These are phyloP conservation scores for Adoxophyes honmai DNA, from an alignment of 1,140 invertebrate genomes.

Conservation along the genomic window DNA sequence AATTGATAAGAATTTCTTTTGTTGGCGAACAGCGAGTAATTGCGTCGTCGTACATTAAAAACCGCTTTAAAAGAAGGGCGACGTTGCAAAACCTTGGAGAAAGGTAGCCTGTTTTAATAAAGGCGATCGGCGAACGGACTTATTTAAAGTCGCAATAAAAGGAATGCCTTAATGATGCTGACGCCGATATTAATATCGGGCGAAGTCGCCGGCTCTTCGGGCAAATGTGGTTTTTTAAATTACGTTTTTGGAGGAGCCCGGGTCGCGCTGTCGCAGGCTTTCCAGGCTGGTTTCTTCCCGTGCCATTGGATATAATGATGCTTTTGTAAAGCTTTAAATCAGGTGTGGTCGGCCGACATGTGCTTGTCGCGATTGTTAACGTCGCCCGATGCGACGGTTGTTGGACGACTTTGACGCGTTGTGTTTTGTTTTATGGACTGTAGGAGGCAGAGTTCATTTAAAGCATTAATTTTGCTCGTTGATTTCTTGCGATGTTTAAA, in stretches of 20 bases:
- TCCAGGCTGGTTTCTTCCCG: not conserved
- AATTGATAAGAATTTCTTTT: conserved; percentile 54
- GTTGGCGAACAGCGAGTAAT: conserved; percentile 37
- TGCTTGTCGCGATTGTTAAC: too few species aligned
- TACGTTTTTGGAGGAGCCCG: conserved; percentile 52
- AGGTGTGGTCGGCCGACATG: not conserved
- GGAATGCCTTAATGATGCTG: conserved; percentile 74
- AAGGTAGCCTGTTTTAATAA: conserved; percentile 70
- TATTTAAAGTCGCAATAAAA: conserved; percentile 76
- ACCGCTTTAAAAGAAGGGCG: conserved; percentile 62
- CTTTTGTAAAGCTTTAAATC: not conserved
- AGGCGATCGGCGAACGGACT: conserved; percentile 64
- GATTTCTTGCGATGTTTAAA: too few species aligned
- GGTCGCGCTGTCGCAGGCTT: conserved; percentile 8
- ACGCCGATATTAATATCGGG: conserved; percentile 68
- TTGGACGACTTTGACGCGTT: not conserved
- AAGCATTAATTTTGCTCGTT: too few species aligned
- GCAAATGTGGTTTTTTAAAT: conserved; percentile 71
- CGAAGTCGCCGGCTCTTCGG: conserved; percentile 51
- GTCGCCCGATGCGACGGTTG: too few species aligned
- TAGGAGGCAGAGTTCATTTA: too few species aligned
- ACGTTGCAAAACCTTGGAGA: conserved; percentile 69
- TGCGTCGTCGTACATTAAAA: conserved; percentile 39
- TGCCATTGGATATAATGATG: conserved; percentile 7
- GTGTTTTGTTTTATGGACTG: conserved; percentile 38